Conservation (phyloP, 2,113 vertebrate species). For the Chaetodon trifascialis region DNA sequence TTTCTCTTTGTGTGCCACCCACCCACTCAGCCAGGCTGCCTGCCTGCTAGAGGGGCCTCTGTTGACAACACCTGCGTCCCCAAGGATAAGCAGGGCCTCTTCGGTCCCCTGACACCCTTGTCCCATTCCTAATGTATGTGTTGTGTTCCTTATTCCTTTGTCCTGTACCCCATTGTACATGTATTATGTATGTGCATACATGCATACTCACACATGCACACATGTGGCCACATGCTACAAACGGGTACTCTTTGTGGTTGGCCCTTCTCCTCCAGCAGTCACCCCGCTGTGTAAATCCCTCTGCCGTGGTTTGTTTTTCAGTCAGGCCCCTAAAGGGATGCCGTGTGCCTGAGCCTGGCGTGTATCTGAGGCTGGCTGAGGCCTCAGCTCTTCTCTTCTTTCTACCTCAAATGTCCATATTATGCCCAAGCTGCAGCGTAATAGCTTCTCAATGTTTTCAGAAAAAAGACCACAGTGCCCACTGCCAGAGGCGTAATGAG, state of each 20-base stretch:
- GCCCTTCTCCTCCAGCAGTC: constrained; percentile 33
- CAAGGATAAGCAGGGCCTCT: constrained; percentile 52
- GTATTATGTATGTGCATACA: constrained; percentile 64
- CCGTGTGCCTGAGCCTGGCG: constrained; percentile 28
- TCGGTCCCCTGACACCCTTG: constrained; percentile 36
- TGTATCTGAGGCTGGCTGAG: constrained; percentile 27
- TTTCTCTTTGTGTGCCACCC: constrained; percentile 42
- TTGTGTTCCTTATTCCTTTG: constrained; percentile 58
- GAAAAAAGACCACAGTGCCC: neutral
- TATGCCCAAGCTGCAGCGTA: neutral
- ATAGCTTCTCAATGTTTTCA: constrained; percentile 16
- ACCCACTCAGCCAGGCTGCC: constrained; percentile 16
- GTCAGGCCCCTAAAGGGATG: constrained; percentile 47
- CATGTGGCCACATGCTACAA: constrained; percentile 23
- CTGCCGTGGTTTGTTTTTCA: constrained; percentile 54
- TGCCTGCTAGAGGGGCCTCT: constrained; percentile 57
- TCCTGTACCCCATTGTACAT: constrained; percentile 38
- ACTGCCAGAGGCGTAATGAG: neutral
- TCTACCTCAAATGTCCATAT: constrained; percentile 22
- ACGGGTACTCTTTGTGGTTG: constrained; percentile 26
- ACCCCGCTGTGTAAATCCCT: constrained; percentile 66
- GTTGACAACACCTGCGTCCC: constrained; percentile 65
- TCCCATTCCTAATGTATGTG: constrained; percentile 44
- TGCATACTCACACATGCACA: constrained; percentile 23
- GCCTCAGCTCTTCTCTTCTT: constrained; percentile 11